Conservation (phyloP, 2,888 invertebrate genomes). For the Thereva nobilitata region DNA sequence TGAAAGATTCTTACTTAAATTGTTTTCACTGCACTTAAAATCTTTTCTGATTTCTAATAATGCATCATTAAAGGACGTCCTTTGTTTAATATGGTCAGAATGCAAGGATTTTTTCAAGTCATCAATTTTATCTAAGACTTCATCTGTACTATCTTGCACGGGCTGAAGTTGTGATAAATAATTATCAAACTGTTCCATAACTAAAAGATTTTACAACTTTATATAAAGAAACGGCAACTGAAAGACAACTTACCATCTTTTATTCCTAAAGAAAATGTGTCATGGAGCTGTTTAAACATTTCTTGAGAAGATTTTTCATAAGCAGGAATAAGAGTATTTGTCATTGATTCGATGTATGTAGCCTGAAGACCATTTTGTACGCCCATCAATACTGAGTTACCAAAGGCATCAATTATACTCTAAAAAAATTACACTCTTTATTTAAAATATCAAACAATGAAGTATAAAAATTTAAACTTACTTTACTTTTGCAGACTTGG, state of each 20-base stretch:
- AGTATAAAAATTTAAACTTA: constrained; percentile 52
- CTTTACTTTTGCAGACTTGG: constrained; percentile 80
- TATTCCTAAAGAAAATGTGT: constrained; percentile 84
- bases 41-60: constrained; percentile 55
- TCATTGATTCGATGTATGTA: constrained; percentile 77
- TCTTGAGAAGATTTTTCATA: constrained; percentile 85
- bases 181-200: constrained; percentile 61
- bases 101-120: constrained; percentile 53
- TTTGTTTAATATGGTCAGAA: constrained; percentile 50
- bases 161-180: constrained; percentile 59
- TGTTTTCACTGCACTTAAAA: constrained; percentile 53
- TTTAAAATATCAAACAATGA: too few relatives aligned
- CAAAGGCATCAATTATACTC: constrained; percentile 76
- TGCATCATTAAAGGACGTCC: constrained; percentile 51
- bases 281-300: constrained; percentile 88
- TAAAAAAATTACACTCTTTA: constrained; percentile 51
- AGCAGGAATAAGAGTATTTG: constrained; percentile 76
- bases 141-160: constrained; percentile 53
- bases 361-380: constrained; percentile 75
- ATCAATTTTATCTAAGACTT: constrained; percentile 52
- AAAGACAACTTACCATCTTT: constrained; percentile 72
- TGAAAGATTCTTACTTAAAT: constrained; percentile 52
- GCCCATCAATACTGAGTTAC: constrained; percentile 68
- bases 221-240: background rate
- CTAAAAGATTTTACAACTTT: constrained; percentile 47